These are phyloP conservation scores for Acleris literana DNA, from an alignment of 2,888 invertebrate genomes.

Conservation along the genomic window DNA sequence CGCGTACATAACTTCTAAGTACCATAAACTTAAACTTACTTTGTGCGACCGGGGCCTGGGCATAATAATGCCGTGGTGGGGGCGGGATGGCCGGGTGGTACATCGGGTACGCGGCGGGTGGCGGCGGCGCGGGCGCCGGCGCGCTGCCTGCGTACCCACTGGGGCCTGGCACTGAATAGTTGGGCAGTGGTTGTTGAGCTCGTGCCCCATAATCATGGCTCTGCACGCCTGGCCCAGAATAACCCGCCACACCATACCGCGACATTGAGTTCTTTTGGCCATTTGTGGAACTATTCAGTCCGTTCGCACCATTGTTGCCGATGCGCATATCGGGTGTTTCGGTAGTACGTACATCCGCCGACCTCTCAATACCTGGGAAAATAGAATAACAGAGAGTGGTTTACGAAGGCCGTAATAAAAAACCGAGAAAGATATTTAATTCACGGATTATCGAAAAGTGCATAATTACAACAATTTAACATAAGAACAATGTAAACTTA, in stretches of 20 bases:
- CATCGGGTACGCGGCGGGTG: constrained; percentile 37
- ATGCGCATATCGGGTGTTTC: constrained; percentile 9
- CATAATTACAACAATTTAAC: no score
- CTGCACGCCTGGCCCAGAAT: constrained; percentile 10
- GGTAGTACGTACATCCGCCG: constrained; percentile 2
- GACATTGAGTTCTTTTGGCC: constrained; percentile 13
- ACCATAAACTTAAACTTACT: no score
- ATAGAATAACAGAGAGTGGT: background rate
- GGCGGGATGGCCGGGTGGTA: constrained; percentile 45
- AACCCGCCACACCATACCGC: constrained; percentile 9
- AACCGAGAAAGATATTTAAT: no score
- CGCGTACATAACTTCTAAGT: no score
- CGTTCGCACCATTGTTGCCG: constrained; percentile 10
- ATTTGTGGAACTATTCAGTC: constrained; percentile 6
- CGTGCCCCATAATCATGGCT: constrained; percentile 14
- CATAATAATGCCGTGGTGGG: constrained; percentile 43
- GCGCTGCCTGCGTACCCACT: constrained; percentile 18
- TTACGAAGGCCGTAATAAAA: no score
- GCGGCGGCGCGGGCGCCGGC: constrained; percentile 31
- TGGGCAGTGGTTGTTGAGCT: constrained; percentile 2
- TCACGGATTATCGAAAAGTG: no score
- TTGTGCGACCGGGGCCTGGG: constrained; percentile 35
- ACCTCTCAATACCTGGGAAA: constrained; percentile 7
- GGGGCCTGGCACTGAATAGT: constrained; percentile 21
- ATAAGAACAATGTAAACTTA: no score